phyloP scores from a whole-genome alignment of 2,113 vertebrate species.

The Bubalus kerabau region DNA sequence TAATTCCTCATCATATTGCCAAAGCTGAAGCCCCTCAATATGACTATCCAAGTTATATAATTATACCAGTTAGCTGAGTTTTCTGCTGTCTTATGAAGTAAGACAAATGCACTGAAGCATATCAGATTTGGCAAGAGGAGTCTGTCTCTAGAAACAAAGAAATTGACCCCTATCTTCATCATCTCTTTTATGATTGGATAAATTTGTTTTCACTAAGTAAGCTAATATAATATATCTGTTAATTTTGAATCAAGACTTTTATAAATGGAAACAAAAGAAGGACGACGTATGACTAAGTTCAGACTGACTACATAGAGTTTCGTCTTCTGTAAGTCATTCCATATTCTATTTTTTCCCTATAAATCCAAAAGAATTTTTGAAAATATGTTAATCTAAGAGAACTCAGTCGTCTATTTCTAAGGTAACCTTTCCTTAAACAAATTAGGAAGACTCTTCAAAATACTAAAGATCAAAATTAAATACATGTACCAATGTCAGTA shows the following conservation, averaged over 20 bases:
- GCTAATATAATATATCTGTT: conserved; percentile 7
- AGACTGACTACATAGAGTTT: not conserved
- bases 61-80: not conserved
- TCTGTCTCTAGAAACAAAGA: conserved; percentile 8
- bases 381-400: not conserved
- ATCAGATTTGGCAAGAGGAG: conserved; percentile 17
- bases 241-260: conserved; percentile 25
- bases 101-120: not conserved
- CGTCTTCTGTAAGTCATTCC: not conserved
- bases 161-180: not conserved
- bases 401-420: conserved; percentile 6
- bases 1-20: not conserved
- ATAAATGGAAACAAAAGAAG: conserved; percentile 8
- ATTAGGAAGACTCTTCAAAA: not conserved
- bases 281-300: not conserved
- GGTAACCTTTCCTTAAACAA: not conserved
- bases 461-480: not conserved
- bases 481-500: not conserved
- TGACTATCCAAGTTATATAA: not conserved
- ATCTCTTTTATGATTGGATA: conserved; percentile 26
- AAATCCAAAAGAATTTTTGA: conserved; percentile 6
- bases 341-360: not conserved
- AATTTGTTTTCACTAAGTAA: conserved; percentile 36
- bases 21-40: not conserved
- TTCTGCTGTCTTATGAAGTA: not conserved